Base-by-base conservation (phyloP, 2,888 invertebrate species). In the Cantharis nigra region DNA sequence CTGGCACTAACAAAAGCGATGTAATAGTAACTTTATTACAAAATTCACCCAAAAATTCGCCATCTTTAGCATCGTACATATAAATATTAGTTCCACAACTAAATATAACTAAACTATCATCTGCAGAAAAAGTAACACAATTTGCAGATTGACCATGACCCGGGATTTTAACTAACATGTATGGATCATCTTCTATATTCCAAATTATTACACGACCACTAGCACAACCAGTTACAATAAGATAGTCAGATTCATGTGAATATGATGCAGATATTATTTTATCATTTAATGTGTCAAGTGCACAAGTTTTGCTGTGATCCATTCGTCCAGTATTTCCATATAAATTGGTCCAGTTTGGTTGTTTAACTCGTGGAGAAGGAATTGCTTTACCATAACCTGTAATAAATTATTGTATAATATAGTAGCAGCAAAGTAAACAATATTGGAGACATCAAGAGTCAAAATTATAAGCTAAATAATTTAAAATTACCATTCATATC, bases 341-440 rank as follows among this genome's bases (percentile, higher is more conserved):
- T 72, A 88, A 84, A 73, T 85, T 85, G 70, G 83, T 83, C 85
- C 87, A 87, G 63, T 82, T 79, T 13, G 81, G 78, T 78, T 89
- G 89, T 70, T 85, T 85, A n/a, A 84, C 82, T 71, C 85, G 84
- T 0, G 89, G 88, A 1, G 87, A 87, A 13, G 85, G 85, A 0
- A 84, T 84, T 20, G 76, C 30, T 20, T 64, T 69, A 78, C 77
- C 81, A 76, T 76, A 73, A 63, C 81, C 73, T 76, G 75, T 16
- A 70, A 74, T 16, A 26, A 69, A 23, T 16, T 20, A 20, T 20
- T 20, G 3, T 20, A 20, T 20, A 20, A 18, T 18, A 18, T 18
- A 18, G 18, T 20, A 20, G 20, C 20, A 20, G 20, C 20, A 20
- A 3, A 20, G 20, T 20, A 20, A 20, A 20, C 20, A 20, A 23